Base-by-base conservation (phyloP, 2,888 invertebrate genomes). In the Priocnemis perturbator region DNA sequence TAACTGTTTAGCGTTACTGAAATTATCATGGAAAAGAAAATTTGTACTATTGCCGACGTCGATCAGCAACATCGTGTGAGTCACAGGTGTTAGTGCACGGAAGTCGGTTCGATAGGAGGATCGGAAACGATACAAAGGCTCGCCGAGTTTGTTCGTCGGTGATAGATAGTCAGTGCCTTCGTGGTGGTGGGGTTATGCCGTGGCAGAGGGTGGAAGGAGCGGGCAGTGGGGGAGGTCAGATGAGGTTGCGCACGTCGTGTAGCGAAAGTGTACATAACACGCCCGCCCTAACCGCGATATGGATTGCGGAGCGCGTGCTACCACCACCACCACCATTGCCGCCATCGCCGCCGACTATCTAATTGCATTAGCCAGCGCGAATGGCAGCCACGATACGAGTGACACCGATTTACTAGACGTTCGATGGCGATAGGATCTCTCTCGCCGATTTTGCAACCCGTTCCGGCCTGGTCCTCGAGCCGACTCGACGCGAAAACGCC, bases 201-300 rank as follows among this genome's bases (percentile, higher is more conserved):
- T 11, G 64, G 67, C 63, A 48, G 56, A 14, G 20, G 52, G 57
- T 9, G 1, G 37, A 26, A 55, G 52, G 48, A 19, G 48, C 15
- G 53, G 23, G 19, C 68, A 79, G 77, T 72, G 78, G 70, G 67
- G 79, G 82, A 85, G 83, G 82, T 83, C 84, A 83, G 81, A 79
- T 76, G 82, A 85, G 86, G 83, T 85, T 84, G 82, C 79, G 67
- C 80, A 72, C 73, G 74, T 76, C 64, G 66, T 65, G 72, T 60
- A 76, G 81, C 80, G 83, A 83, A 82, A 85, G 84, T 84, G 74
- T 80, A 84, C 80, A 78, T 75, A 81, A 83, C 76, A 73, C 79
- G 73, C 61, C 69, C 68, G 72, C 72, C 78, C 76, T 78, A 78
- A 79, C 78, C 74, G 71, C 76, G 79, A 68, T 80, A 74, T 76